A percentile compares a stretch with the other conserved stretches of the same genome.
Conservation (phyloP, 2,888 invertebrate genomes). For the Branchipolynoe longqiensis region DNA sequence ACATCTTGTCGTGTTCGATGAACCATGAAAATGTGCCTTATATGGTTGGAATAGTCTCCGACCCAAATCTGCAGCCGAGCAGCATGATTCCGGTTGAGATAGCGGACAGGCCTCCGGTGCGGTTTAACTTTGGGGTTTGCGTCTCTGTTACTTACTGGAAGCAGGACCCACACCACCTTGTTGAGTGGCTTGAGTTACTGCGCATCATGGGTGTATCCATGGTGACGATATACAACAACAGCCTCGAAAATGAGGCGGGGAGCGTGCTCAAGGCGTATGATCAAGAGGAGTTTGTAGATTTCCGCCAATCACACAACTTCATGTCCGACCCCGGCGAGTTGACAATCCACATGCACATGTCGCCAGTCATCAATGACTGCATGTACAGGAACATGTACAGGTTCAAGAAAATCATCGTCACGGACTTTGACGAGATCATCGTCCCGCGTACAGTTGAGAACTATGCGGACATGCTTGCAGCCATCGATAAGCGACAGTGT, state of each 20-base stretch:
- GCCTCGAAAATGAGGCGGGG: slow-evolving; percentile 15
- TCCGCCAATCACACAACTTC: slow-evolving; percentile 57
- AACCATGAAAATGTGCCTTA: slow-evolving; percentile 38
- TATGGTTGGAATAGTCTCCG: slow-evolving; percentile 26
- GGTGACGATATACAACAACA: slow-evolving; percentile 60
- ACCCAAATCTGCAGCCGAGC: slow-evolving; percentile 10
- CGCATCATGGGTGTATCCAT: slow-evolving; percentile 29
- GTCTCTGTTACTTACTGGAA: slow-evolving; percentile 65
- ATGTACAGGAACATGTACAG: slow-evolving; percentile 64
- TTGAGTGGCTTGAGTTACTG: slow-evolving; percentile 58
- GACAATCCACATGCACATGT: slow-evolving; percentile 64
- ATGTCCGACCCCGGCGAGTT: slow-evolving; percentile 47
- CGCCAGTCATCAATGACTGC: slow-evolving; percentile 66
- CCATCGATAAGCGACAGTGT: neutral
- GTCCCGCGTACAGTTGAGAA: slow-evolving; percentile 33
- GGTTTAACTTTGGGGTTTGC: slow-evolving; percentile 60
- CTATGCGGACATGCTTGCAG: slow-evolving; percentile 44
- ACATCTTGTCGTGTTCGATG: slow-evolving; percentile 34
- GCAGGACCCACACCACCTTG: slow-evolving; percentile 55
- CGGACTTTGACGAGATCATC: slow-evolving; percentile 57
- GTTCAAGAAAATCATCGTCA: slow-evolving; percentile 60
- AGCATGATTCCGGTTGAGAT: slow-evolving; percentile 58
- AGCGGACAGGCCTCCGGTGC: slow-evolving; percentile 17
- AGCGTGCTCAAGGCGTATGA: slow-evolving; percentile 45
- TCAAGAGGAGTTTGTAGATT: slow-evolving; percentile 49